Base-by-base conservation (phyloP, 2,797 vertebrate species). In the Euphonia xanthogaster region DNA sequence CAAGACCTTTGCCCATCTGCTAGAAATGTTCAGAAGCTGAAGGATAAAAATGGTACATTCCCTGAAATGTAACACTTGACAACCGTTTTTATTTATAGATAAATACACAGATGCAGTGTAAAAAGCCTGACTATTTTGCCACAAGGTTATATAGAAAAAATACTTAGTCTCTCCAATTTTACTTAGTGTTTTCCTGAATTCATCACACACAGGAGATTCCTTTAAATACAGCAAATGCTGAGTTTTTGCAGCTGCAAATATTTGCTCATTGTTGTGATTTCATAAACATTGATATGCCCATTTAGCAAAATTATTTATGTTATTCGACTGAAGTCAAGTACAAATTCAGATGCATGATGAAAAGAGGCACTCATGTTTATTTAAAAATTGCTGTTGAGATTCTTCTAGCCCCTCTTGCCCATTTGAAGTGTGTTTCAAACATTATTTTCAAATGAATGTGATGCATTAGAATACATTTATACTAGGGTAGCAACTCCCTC, bases 361-460 rank as follows among this genome's bases (percentile, higher is more conserved):
- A 75, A 74, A 86, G 76, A 88, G 39, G 45, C 86, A 60, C 47
- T 88, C 9, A 8, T 66, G 66, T 93, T 97, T 90, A 80, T 87
- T 93, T 93, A 65, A 88, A 91, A 88, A 62, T 53, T 85, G 39
- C 80, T 84, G 35, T 73, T 68, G 58, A 47, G 72, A 82, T 13
- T 60, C 55, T 93, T 88, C 57, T 57, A 88, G 39, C 58, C 35
- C 42, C 39, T 83, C 73, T 88, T 58, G 21, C 47, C 42, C 30
- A 17, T 84, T 67, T 94, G 79, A 88, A 95, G 65, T 54, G 35
- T 74, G 42, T 91, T 95, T 92, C 94, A 95, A 85, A 85, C 27
- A 30, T 40, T 60, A 70, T 91, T 91, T 95, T 89, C 81, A 82
- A 91, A 79, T 27, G 10, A 71, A 67, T 87, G 35, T 0, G 1